Conservation (phyloP, 2,113 vertebrate genomes). For the Orthonyx spaldingii region DNA sequence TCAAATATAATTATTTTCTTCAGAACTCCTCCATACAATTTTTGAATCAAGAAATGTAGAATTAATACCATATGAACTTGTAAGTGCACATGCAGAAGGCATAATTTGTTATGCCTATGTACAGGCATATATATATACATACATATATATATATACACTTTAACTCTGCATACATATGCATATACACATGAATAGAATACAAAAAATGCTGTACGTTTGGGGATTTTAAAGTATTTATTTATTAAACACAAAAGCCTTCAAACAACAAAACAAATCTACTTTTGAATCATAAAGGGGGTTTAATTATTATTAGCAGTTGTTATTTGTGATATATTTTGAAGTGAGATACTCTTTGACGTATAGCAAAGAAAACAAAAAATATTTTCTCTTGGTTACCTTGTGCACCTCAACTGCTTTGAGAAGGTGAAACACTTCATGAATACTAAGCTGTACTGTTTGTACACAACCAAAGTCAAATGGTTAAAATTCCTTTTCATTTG, state of each 20-base stretch:
- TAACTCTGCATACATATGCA: too few species aligned
- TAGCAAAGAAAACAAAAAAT: neutral
- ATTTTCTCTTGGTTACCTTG: neutral
- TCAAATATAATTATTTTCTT: neutral
- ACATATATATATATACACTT: too few species aligned
- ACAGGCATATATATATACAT: neutral
- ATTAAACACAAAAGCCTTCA: neutral
- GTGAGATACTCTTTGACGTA: neutral
- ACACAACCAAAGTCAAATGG: neutral
- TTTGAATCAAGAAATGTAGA: neutral
- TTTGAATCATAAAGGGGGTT: fast-evolving
- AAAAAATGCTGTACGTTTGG: neutral
- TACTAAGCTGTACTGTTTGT: neutral
- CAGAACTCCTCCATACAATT: neutral
- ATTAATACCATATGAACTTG: neutral
- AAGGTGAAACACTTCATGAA: neutral
- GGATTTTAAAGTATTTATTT: neutral
- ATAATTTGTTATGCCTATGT: neutral
- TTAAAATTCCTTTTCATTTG: neutral
- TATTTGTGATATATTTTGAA: neutral
- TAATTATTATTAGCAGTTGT: neutral
- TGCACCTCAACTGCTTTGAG: neutral
- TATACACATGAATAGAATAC: neutral
- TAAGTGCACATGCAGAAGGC: neutral
- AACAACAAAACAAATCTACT: neutral